phyloP scores from a whole-genome alignment of 2,797 vertebrate genomes.

The Hyperoplus immaculatus region DNA sequence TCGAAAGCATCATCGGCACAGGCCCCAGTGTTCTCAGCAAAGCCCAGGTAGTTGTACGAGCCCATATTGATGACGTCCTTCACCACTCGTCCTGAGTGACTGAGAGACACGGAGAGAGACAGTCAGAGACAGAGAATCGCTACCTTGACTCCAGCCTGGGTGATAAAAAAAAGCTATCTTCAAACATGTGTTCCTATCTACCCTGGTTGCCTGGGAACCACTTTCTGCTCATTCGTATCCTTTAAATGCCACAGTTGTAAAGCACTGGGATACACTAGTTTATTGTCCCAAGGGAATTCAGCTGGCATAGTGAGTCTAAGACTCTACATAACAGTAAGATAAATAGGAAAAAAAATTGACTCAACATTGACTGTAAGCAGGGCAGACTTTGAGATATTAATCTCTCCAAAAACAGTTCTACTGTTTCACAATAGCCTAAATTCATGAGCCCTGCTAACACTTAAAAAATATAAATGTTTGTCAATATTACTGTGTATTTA shows the following conservation, averaged over 20 bases:
- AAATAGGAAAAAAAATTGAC: not conserved
- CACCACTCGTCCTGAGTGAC: slow-evolving; percentile 92
- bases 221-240: slow-evolving; percentile 22
- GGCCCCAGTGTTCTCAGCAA: slow-evolving; percentile 90
- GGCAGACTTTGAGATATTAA: not conserved
- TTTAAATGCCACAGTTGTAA: slow-evolving; percentile 13
- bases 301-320: not conserved
- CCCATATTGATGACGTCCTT: slow-evolving; percentile 97
- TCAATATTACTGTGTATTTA: not conserved
- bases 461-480: not conserved
- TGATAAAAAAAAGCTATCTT: slow-evolving; percentile 14
- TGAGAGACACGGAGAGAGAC: slow-evolving; percentile 64
- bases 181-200: not conserved
- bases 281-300: not conserved
- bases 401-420: not conserved
- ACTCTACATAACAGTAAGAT: slow-evolving; percentile 3
- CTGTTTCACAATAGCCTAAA: not conserved
- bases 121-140: not conserved
- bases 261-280: slow-evolving; percentile 7
- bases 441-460: not conserved
- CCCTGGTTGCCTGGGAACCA: slow-evolving; percentile 18
- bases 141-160: not conserved
- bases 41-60: slow-evolving; percentile 98
- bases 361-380: not conserved
- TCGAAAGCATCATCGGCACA: slow-evolving; percentile 89